Conservation (phyloP, 2,888 invertebrate species). For the Nezara viridula region DNA sequence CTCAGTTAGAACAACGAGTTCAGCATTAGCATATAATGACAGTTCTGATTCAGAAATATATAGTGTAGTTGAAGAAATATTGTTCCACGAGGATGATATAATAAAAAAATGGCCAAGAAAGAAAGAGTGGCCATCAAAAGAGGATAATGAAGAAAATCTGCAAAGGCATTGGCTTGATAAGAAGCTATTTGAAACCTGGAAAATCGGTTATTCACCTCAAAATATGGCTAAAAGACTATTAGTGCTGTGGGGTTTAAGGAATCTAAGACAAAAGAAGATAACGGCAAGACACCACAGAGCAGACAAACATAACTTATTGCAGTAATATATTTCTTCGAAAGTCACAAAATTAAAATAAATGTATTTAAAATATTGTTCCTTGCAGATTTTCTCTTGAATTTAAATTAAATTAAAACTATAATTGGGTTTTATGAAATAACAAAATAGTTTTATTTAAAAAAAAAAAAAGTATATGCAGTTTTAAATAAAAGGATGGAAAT, state of each 20-base stretch:
- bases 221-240: neutral
- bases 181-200: neutral
- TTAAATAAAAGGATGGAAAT: too few relatives aligned
- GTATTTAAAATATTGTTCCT: neutral
- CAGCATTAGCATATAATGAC: neutral
- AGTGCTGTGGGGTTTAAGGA: neutral
- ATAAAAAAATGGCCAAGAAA: neutral
- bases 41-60: neutral
- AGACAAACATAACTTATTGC: neutral
- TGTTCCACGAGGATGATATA: neutral
- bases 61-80: neutral
- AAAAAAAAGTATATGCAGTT: too few relatives aligned
- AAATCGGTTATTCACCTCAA: neutral
- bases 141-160: neutral
- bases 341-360: neutral
- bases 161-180: neutral
- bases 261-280: neutral
- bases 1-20: neutral
- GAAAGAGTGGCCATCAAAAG: neutral
- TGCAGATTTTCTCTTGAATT: neutral
- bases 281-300: neutral
- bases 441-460: neutral
- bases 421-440: neutral
- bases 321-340: neutral
- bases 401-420: neutral